phyloP scores from a whole-genome alignment of 2,113 vertebrate genomes.

The Daubentonia madagascariensis region DNA sequence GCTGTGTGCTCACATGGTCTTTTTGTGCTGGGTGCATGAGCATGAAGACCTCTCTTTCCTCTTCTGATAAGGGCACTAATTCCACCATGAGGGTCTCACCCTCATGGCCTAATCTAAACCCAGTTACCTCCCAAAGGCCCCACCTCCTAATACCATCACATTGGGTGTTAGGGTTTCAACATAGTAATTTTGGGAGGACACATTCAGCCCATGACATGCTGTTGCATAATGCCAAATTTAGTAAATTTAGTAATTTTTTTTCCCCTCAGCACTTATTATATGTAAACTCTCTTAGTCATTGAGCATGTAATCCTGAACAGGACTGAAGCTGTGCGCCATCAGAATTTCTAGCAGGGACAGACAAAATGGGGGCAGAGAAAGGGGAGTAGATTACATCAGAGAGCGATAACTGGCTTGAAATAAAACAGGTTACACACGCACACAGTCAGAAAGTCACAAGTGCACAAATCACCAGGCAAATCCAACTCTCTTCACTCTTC shows the following conservation, averaged over 20 bases:
- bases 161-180: background rate
- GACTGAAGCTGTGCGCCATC: background rate
- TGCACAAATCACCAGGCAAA: background rate
- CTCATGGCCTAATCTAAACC: background rate
- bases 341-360: background rate
- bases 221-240: background rate
- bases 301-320: background rate
- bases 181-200: background rate
- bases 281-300: background rate
- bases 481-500: fast-evolving
- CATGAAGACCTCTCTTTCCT: background rate
- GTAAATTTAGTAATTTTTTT: background rate
- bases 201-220: background rate
- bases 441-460: background rate
- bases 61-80: background rate
- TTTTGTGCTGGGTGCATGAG: background rate
- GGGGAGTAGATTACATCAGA: background rate
- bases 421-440: background rate
- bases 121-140: background rate
- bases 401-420: background rate
- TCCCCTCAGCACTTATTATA: background rate
- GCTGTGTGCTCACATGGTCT: background rate
- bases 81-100: no score
- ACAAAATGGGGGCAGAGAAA: background rate
- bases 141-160: background rate